A percentile compares a stretch with the other conserved stretches of the same genome.
phyloP scores from a whole-genome alignment of 1,140 invertebrate genomes.

The Polypedilum pembai region DNA sequence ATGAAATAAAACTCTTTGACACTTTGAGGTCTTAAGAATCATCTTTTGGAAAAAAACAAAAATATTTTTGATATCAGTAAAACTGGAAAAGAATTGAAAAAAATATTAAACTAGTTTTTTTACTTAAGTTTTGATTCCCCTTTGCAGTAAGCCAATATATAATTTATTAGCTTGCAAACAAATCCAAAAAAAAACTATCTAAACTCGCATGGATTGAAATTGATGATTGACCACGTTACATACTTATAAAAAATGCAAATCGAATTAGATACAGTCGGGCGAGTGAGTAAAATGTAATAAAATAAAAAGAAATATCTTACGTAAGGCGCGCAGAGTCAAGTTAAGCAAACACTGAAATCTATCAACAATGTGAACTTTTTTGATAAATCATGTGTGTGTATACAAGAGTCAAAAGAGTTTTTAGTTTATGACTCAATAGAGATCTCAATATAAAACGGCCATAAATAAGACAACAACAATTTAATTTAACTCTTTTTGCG shows the following conservation, averaged over 20 bases:
- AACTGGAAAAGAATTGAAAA: too few species aligned
- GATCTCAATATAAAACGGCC: too few species aligned
- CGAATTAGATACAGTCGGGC: neutral
- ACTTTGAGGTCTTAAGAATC: too few species aligned
- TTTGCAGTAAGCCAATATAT: neutral
- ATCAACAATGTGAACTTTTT: slow-evolving; percentile 12
- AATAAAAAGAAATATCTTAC: slow-evolving; percentile 10
- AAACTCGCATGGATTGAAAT: neutral
- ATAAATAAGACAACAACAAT: too few species aligned
- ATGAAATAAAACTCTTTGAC: too few species aligned
- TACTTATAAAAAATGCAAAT: slow-evolving; percentile 9
- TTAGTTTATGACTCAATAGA: too few species aligned
- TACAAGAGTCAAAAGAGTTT: too few species aligned
- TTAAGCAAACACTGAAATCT: neutral
- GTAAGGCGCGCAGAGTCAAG: neutral
- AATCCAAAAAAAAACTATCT: neutral
- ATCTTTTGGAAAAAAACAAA: too few species aligned
- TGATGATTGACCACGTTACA: slow-evolving; percentile 11
- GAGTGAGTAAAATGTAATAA: slow-evolving; percentile 12
- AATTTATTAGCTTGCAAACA: slow-evolving; percentile 26
- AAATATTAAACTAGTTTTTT: too few species aligned
- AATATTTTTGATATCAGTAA: too few species aligned
- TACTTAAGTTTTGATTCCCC: too few species aligned
- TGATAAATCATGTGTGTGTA: slow-evolving; percentile 9
- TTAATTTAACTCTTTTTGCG: too few species aligned